These are phyloP conservation scores for Mastomys natalensis DNA, from an alignment of 2,113 vertebrate genomes.

Conservation along the genomic window DNA sequence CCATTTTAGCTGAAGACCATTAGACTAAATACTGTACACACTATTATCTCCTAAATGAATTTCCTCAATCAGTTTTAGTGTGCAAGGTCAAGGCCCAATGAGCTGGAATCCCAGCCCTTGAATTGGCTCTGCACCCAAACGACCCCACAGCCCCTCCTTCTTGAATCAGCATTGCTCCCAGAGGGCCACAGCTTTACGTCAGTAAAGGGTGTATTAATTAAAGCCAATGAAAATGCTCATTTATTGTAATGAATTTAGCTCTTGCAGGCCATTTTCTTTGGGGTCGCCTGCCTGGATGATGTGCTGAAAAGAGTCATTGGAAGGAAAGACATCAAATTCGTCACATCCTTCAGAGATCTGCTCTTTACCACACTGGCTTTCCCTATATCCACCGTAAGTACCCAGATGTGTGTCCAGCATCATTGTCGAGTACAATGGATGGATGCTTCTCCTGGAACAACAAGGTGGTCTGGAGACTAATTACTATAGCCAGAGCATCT, in stretches of 20 bases:
- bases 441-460: neutral
- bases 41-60: constrained; percentile 76
- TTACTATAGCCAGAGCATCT: neutral
- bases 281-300: constrained; percentile 87
- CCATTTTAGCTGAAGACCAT: constrained; percentile 76
- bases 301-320: constrained; percentile 85
- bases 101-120: constrained; percentile 76
- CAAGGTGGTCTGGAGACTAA: neutral
- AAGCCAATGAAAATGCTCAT: constrained; percentile 86
- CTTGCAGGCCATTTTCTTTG: constrained; percentile 89
- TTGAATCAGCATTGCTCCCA: constrained; percentile 47
- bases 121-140: constrained; percentile 41
- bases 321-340: constrained; percentile 79
- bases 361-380: constrained; percentile 88
- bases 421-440: accelerated
- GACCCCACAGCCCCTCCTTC: constrained; percentile 68
- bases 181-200: constrained; percentile 77
- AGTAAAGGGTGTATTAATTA: constrained; percentile 84
- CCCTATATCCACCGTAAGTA: constrained; percentile 88
- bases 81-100: constrained; percentile 79
- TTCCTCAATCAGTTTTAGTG: constrained; percentile 80
- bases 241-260: constrained; percentile 88
- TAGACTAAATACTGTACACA: constrained; percentile 79
- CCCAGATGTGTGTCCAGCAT: neutral
- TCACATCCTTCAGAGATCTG: constrained; percentile 87